Base-by-base conservation (phyloP, 2,888 invertebrate genomes). In the Drosophila borealis region DNA sequence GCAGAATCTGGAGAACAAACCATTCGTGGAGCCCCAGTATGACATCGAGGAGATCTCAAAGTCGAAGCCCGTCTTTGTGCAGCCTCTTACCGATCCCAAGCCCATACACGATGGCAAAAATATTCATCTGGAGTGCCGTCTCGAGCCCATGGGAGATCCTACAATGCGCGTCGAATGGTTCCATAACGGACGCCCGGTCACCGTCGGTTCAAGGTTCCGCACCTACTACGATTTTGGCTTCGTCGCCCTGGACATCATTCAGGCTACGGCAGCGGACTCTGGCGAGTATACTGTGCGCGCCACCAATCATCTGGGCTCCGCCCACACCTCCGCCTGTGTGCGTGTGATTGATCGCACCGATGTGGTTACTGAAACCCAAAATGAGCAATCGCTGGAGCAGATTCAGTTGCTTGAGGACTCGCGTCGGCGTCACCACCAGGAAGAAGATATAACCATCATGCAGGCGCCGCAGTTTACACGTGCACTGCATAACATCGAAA, bases 171-270 rank as follows among this genome's bases (percentile, higher is more conserved):
- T 98, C 0, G 97, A 98, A 93, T 98, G 98, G 98, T 98, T 96
- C 94, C 97, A 97, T 89, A 98, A 99, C 92, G 98, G 98, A 33
- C 95, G 95, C 88, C 95, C 97, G 9, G 95, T 97, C 14, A 97
- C 98, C 34, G 96, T 97, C 41, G 97, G 97, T 45, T 97, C 97
- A 48, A 95, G 99, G 90, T 99, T 98, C 93, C 95, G 96, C 90
- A 98, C 98, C 25, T 97, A 98, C 91, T 97, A 98, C 90, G 99
- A 99, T 91, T 99, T 99, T 92, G 99, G 99, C 17, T 98, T 97
- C 91, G 98, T 99, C 57, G 98, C 99, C 39, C 93, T 99, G 80
- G 99, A 99, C 90, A 98, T 99, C 68, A 95, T 98, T 72, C 97
- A 98, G 90, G 96, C 97, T 19, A 98, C 97, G 60, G 96, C 97